Conservation (phyloP, 2,113 vertebrate genomes). For the Marmota flaviventris region DNA sequence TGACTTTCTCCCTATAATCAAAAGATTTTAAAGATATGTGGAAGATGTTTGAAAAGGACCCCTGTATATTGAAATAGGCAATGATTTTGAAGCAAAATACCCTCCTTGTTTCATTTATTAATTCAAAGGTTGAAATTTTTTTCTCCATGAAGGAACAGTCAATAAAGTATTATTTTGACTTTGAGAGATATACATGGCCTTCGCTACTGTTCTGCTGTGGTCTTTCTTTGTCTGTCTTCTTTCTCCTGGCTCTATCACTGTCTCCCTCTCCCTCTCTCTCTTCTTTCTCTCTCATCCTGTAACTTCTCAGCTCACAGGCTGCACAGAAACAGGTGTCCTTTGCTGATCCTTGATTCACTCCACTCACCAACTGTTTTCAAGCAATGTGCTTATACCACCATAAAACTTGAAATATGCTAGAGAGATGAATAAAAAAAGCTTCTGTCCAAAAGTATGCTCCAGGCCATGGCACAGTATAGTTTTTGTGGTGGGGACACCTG, state of each 20-base stretch:
- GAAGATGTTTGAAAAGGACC: background rate
- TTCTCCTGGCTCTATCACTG: too few relatives aligned
- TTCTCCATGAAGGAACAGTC: background rate
- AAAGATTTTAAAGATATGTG: conserved; percentile 40
- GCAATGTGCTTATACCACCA: background rate
- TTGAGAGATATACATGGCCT: background rate
- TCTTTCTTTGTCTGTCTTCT: background rate
- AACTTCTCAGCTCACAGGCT: background rate
- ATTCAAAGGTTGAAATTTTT: background rate
- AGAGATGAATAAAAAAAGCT: background rate
- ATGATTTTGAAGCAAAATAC: conserved; percentile 39
- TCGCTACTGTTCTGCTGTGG: background rate
- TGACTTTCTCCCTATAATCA: background rate
- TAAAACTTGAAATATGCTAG: background rate
- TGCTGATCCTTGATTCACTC: background rate
- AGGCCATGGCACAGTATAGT: accelerated
- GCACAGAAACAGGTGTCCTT: background rate
- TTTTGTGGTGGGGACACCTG: background rate
- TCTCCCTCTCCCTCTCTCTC: background rate
- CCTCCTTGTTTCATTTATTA: background rate
- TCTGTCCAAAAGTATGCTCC: background rate
- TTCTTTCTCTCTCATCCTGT: background rate
- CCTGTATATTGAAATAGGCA: background rate
- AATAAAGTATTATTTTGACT: background rate
- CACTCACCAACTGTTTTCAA: conserved; percentile 10